phyloP scores from a whole-genome alignment of 2,797 vertebrate genomes.

The Rhinichthys osculus region DNA sequence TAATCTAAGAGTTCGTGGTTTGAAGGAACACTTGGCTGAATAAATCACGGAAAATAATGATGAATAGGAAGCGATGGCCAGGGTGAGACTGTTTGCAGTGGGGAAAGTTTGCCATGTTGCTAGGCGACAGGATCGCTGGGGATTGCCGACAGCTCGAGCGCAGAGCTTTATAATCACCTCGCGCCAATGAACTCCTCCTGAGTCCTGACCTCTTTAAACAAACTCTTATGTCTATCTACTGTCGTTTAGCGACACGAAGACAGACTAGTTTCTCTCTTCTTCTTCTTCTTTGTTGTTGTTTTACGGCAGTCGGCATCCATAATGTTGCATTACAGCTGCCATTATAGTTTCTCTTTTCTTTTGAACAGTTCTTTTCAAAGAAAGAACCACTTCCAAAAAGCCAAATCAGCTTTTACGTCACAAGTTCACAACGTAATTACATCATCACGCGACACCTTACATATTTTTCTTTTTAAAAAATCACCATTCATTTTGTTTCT shows the following conservation, averaged over 20 bases:
- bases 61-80: constrained; percentile 2
- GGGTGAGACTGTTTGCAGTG: constrained; percentile 5
- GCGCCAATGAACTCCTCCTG: constrained; percentile 9
- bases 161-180: constrained; percentile 25
- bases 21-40: constrained; percentile 6
- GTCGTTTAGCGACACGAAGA: neutral
- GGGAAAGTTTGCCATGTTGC: constrained; percentile 72
- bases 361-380: neutral
- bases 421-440: neutral
- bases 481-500: neutral
- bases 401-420: neutral
- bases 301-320: too few relatives aligned
- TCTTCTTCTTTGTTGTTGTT: too few relatives aligned
- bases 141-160: constrained; percentile 38
- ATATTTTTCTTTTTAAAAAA: neutral
- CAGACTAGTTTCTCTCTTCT: neutral
- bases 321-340: too few relatives aligned
- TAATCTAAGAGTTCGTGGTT: constrained; percentile 21
- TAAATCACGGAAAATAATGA: neutral
- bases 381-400: neutral
- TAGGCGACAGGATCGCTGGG: constrained; percentile 60
- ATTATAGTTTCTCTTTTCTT: neutral
- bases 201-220: constrained; percentile 3
- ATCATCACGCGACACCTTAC: neutral
- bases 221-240: neutral